Conservation (phyloP, 2,113 vertebrate genomes). For the Corythaixoides concolor region DNA sequence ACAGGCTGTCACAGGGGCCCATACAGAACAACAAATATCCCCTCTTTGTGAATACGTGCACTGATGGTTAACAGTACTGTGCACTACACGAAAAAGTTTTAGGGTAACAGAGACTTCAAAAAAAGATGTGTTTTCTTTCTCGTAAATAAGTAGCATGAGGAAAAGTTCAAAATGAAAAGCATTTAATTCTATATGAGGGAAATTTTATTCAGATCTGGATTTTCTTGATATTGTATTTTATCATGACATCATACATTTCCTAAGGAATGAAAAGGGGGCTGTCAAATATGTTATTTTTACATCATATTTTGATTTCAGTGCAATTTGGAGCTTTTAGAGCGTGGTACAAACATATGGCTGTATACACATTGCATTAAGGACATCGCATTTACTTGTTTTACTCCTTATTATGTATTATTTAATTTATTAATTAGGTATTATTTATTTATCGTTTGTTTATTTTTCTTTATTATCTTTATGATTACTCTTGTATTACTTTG, state of each 20-base stretch:
- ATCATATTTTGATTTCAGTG: not conserved
- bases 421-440: not conserved
- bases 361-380: not conserved
- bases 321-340: not conserved
- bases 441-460: not conserved
- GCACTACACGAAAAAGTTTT: not conserved
- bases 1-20: not conserved
- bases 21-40: not conserved
- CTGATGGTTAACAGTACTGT: not conserved
- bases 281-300: not conserved
- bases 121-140: not conserved
- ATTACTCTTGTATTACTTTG: not conserved
- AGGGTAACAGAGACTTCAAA: not conserved
- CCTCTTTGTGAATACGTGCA: not conserved
- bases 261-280: not conserved
- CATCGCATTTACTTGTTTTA: not conserved
- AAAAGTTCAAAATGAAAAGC: not conserved
- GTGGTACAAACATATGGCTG: not conserved
- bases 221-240: not conserved
- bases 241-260: rapidly evolving
- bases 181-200: not conserved
- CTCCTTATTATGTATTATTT: not conserved
- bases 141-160: not conserved
- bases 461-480: not conserved
- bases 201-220: not conserved